Base-by-base conservation (phyloP, 2,797 vertebrate genomes). In the Falco rusticolus region DNA sequence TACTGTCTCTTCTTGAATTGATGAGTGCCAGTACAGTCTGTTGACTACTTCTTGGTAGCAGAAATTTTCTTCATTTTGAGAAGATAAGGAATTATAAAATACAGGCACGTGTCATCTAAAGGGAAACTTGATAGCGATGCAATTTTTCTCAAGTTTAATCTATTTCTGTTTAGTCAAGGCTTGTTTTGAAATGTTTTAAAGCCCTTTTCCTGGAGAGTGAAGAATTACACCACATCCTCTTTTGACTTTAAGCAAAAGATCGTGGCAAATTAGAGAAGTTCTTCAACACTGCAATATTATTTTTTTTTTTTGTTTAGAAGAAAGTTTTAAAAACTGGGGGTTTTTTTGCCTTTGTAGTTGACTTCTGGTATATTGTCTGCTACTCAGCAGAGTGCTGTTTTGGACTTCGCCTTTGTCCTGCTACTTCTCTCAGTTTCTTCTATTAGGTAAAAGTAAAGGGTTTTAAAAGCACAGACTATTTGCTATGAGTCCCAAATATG, bases 201-300 rank as follows among this genome's bases (percentile, higher is more conserved):
- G n/a, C n/a, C 16, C 6, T 90, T 95, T 95, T 95, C 54, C 82
- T 94, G 79, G 70, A 93, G 17, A 82, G 43, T 45, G 53, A 63
- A 79, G 43, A 43, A 37, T 51, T 89, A 21, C 26, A 95, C 68
- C 54, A 83, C 18, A 45, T 59, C 34, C 28, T 92, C 66, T 91
- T 89, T 51, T 47, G 26, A 72, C 43, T 95, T 85, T 11, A 65
- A 69, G 72, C 16, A 72, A 77, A 66, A 64, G n/a, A 43, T 81
- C 48, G 20, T 59, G 64, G 19, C 50, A 80, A 81, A 68, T 90
- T 72, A 64, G 81, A 81, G 61, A 71, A 84, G 39, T 75, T 91
- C 29, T 78, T 94, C 41, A 65, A 45, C 7, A 16, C 11, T 11
- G 5, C 17, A 74, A 11, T 34, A 34, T 34, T 59, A 64, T 17